Evolutionary conservation across 92 coral and sea anemone species (phyloP), one percentile per base, ranked within the genome.

Genomic region (Pocillopora meandrina): DNA sequence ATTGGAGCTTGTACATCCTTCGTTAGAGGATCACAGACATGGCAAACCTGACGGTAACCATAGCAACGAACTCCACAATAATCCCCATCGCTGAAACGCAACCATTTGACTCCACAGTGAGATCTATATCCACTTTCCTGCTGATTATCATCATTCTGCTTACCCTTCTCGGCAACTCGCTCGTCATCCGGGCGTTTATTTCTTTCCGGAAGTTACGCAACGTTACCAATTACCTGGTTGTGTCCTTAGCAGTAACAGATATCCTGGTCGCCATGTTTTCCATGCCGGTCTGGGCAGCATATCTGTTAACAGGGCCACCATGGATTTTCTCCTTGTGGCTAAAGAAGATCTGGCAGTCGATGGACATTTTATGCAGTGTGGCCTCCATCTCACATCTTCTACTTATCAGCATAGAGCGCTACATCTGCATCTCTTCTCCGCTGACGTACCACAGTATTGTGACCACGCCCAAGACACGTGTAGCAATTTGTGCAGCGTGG

Each of bases 201-300:
- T 69, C 80, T 79, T 93, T 93, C 75, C 89, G 90, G 47, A 93
- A 91, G 80, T 90, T 93, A 21, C 91, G 95, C 17, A 93, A 73
- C 82, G 95, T 93, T 11, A 93, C 97, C 5, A 93, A 93, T 85
- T 92, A 87, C 74, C 89, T 93, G 20, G 52, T 42, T 3, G 52
- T 42, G 52, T 42, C 52, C 52, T 0, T 93, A 62, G 97, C 97
- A 0, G 91, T 91, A 71, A 93, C 97, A 5, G 97, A 93, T 56
- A 88, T 93, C 36, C 86, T 93, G 2, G 97, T 93, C 7, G 97
- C 97, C n/a, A 71, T 93, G 74, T 93, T 93, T 77, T 93, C 97
- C 8, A 93, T 93, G 97, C 97, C 97, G 13, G 85, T 93, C n/a
- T 93, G 97, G 97, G 95, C 91, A 52, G 95, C 95, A 1, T 93